These are phyloP conservation scores for Anolis apletophallus DNA, from an alignment of 2,797 vertebrate species.

Conservation along the genomic window DNA sequence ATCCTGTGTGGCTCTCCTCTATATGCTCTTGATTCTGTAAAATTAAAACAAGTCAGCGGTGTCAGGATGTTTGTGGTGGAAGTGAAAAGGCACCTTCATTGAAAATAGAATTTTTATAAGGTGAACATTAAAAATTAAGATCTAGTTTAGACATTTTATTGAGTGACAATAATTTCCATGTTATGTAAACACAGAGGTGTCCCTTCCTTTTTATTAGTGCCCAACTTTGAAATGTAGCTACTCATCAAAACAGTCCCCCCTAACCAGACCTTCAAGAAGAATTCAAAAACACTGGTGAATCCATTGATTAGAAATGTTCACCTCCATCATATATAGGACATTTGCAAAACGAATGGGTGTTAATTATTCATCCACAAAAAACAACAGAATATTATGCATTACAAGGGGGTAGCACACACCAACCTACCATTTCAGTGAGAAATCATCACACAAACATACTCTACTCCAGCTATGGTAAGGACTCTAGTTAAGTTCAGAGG, in stretches of 20 bases:
- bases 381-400: background rate
- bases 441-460: no score
- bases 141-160: background rate
- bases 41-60: constrained; percentile 52
- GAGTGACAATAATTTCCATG: background rate
- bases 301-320: background rate
- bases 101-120: background rate
- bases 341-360: background rate
- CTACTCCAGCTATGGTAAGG: no score
- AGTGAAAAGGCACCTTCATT: background rate
- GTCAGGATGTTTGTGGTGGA: background rate
- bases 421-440: background rate
- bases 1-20: constrained; percentile 92
- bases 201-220: background rate
- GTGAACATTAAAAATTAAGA: background rate
- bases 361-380: background rate
- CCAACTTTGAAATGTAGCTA: background rate
- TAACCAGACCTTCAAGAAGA: background rate
- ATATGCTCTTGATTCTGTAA: constrained; percentile 83
- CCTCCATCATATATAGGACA: background rate
- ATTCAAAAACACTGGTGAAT: background rate
- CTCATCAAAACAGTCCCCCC: background rate
- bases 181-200: background rate
- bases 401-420: background rate
- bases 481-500: no score